A percentile compares a stretch with the other conserved stretches of the same genome.
Evolutionary conservation across 2,888 invertebrate species (phyloP).

Genomic region (Tetropium fuscum): DNA sequence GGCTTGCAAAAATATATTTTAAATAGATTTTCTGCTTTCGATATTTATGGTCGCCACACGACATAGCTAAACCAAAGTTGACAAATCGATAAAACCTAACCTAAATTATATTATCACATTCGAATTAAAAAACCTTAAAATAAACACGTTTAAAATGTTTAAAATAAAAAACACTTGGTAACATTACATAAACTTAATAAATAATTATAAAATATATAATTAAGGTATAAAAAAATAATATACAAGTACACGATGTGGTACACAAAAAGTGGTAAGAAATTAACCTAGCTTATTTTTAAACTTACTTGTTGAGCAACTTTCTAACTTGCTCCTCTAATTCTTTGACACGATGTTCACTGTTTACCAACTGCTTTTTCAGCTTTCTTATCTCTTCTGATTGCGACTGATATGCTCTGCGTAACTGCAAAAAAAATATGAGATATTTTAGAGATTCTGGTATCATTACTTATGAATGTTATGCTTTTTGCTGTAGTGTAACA

Average conservation of each 20-base stretch:
- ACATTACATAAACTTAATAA: slow-evolving; percentile 31
- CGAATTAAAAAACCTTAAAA: slow-evolving; percentile 18
- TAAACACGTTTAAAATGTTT: slow-evolving; percentile 6
- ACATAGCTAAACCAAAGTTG: slow-evolving; percentile 3
- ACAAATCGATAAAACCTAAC: slow-evolving; percentile 11
- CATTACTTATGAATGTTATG: too few species aligned
- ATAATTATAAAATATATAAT: slow-evolving; percentile 21
- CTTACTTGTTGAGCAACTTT: slow-evolving; percentile 64
- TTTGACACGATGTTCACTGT: slow-evolving; percentile 83
- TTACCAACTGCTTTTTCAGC: slow-evolving; percentile 80
- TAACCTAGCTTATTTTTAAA: slow-evolving; percentile 1
- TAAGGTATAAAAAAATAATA: slow-evolving; percentile 23
- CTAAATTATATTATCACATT: slow-evolving; percentile 29
- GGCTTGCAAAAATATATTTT: slow-evolving; percentile 22
- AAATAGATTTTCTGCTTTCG: background rate
- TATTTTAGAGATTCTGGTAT: too few species aligned
- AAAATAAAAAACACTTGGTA: slow-evolving; percentile 29
- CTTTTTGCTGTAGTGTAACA: too few species aligned
- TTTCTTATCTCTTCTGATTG: slow-evolving; percentile 85
- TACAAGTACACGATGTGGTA: slow-evolving; percentile 29
- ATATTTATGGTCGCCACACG: background rate
- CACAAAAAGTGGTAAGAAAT: slow-evolving; percentile 18
- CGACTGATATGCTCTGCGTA: slow-evolving; percentile 80
- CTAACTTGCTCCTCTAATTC: slow-evolving; percentile 84
- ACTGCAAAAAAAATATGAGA: slow-evolving; percentile 69